Conservation (phyloP, 2,888 invertebrate genomes). For the Coelinius sp. region DNA sequence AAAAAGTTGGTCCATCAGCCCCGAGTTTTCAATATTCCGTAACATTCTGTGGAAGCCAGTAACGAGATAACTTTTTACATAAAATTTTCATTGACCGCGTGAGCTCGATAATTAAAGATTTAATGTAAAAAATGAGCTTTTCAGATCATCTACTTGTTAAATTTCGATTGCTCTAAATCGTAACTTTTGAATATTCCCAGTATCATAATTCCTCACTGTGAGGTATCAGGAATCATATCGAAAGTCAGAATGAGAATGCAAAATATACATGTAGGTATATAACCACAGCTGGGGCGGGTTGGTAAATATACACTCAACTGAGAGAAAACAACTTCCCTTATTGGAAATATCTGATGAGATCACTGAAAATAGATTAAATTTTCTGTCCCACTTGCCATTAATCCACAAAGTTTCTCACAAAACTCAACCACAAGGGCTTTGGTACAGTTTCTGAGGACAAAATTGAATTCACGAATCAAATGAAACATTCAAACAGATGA, state of each 20-base stretch:
- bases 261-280: not conserved
- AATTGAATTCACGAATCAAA: not conserved
- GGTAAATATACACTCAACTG: not conserved
- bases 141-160: not conserved
- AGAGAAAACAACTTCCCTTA: not conserved
- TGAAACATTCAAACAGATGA: not conserved
- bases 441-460: not conserved
- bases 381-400: not conserved
- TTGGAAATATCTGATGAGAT: conserved; percentile 17
- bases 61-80: not conserved
- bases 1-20: not conserved
- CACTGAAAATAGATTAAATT: conserved; percentile 16
- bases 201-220: not conserved
- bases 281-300: not conserved
- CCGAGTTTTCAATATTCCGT: not conserved
- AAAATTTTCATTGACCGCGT: not conserved
- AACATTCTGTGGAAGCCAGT: not conserved
- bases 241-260: not conserved
- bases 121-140: too few relatives aligned
- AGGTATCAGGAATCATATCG: not conserved
- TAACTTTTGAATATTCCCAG: not conserved
- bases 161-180: not conserved
- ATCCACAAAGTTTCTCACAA: not conserved
- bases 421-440: not conserved
- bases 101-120: not conserved